Conservation (phyloP, 30 jellyfish, hydroid and myxozoan genomes). For the Nemopilema nomurai region DNA sequence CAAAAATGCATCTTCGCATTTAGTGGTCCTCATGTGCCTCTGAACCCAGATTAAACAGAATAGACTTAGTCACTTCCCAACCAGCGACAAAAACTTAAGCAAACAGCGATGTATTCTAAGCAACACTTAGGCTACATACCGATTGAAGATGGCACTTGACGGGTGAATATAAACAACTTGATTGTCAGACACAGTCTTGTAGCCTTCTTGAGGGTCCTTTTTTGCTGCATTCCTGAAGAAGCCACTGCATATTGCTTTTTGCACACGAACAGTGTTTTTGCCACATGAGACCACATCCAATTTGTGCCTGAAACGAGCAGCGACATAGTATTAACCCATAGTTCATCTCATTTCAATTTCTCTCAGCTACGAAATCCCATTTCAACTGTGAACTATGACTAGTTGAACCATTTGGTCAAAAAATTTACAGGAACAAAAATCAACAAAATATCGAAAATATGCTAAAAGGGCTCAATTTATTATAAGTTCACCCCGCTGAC, state of each 20-base stretch:
- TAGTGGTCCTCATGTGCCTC: too few relatives aligned
- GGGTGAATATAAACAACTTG: constrained; percentile 98
- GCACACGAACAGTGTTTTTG: constrained; percentile 92
- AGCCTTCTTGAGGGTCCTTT: constrained; percentile 99
- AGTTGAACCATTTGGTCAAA: too few relatives aligned
- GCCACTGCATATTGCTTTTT: constrained; percentile 98
- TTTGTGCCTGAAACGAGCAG: constrained; percentile 70
- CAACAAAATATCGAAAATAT: too few relatives aligned
- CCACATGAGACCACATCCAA: constrained; percentile 98
- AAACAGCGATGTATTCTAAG: not conserved
- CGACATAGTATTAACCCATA: too few relatives aligned
- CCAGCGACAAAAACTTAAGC: not conserved
- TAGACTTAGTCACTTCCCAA: too few relatives aligned
- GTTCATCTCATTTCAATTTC: too few relatives aligned
- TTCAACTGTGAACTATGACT: too few relatives aligned
- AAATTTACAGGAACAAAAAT: too few relatives aligned
- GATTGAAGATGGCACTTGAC: constrained; percentile 87
- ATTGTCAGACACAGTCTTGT: constrained; percentile 94
- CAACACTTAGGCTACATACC: constrained; percentile 80
- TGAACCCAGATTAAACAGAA: too few relatives aligned
- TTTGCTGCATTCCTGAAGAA: constrained; percentile 98
- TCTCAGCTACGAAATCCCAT: too few relatives aligned
- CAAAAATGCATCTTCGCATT: too few relatives aligned
- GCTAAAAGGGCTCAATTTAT: not conserved
- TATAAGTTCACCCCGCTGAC: too few relatives aligned